phyloP scores from a whole-genome alignment of 2,888 invertebrate genomes.

The Clepsis dumicolana region DNA sequence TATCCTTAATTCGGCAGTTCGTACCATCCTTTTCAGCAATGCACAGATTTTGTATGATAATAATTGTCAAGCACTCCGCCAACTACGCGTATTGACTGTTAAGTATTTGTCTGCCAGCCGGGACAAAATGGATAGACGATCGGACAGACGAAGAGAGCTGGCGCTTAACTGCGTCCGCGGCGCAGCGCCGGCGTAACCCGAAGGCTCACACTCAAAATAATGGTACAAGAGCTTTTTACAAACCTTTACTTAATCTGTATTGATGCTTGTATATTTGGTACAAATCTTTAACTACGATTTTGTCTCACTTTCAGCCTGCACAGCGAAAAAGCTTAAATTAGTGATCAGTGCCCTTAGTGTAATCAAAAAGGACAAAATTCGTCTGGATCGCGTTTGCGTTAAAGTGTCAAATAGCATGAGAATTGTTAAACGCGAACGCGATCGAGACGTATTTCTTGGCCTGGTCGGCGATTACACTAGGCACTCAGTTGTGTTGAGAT shows the following conservation, averaged over 20 bases:
- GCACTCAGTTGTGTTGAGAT: no score
- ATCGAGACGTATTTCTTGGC: no score
- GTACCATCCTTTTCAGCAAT: background rate
- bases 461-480: no score
- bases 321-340: no score
- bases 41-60: background rate
- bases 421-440: no score
- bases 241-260: no score
- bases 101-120: constrained; percentile 20
- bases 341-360: no score
- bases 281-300: background rate
- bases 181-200: constrained; percentile 30
- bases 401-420: no score
- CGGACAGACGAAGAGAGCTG: constrained; percentile 18
- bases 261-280: no score
- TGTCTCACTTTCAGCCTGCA: background rate
- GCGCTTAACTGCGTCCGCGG: constrained; percentile 27
- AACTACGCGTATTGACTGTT: background rate
- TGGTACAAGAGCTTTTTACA: background rate
- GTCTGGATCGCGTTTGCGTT: no score
- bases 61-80: background rate
- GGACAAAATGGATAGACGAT: constrained; percentile 22
- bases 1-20: background rate
- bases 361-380: no score
- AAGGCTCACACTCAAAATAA: constrained; percentile 18